phyloP scores from a whole-genome alignment of 2,888 invertebrate species.

The Keiferia lycopersicella region DNA sequence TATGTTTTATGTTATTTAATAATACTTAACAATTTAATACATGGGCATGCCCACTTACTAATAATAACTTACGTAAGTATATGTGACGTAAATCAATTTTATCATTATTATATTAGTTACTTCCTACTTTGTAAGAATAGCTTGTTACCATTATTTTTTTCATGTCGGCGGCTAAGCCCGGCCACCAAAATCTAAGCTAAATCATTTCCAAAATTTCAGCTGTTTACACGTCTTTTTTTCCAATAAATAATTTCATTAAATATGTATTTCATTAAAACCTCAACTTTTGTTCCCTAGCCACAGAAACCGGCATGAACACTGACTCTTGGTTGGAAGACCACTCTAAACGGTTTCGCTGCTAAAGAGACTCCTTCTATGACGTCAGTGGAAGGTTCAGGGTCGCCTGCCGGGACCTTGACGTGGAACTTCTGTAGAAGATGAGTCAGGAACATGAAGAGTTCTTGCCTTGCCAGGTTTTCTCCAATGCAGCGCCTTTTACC shows the following conservation, averaged over 20 bases:
- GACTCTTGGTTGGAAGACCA: conserved; percentile 57
- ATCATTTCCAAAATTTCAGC: too few relatives aligned
- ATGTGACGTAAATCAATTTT: too few relatives aligned
- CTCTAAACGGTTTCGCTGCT: conserved; percentile 77
- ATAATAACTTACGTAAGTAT: too few relatives aligned
- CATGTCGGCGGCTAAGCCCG: too few relatives aligned
- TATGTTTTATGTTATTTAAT: neutral
- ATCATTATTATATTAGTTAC: too few relatives aligned
- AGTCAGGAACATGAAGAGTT: conserved; percentile 88
- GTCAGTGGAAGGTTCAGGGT: conserved; percentile 65
- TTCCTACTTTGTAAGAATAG: too few relatives aligned
- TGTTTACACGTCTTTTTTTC: neutral
- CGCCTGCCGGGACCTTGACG: conserved; percentile 56
- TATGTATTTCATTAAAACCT: too few relatives aligned
- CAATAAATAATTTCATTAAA: neutral
- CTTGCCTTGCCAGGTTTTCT: conserved; percentile 86
- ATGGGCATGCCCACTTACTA: too few relatives aligned
- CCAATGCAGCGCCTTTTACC: conserved; percentile 91
- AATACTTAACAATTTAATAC: too few relatives aligned
- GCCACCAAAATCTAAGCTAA: too few relatives aligned
- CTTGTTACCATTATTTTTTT: too few relatives aligned
- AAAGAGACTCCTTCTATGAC: conserved; percentile 81
- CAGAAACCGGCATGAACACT: neutral
- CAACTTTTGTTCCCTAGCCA: neutral
- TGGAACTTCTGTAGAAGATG: conserved; percentile 86